Evolutionary conservation across 2,888 invertebrate species (phyloP).

Genomic region (Lypha dubia): DNA sequence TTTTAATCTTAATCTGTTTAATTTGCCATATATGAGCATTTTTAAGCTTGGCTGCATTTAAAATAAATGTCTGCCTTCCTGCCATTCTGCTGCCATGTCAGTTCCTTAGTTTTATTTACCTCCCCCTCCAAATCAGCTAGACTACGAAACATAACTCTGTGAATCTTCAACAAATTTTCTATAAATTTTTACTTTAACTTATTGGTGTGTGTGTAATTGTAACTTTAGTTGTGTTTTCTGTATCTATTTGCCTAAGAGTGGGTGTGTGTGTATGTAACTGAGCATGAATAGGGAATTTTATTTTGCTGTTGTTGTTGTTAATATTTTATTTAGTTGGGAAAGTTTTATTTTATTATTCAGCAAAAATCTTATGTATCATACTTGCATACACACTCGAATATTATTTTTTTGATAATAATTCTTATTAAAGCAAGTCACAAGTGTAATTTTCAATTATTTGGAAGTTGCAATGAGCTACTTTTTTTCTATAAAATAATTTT

Average conservation of each 20-base stretch:
- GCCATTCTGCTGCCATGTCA: conserved; percentile 15
- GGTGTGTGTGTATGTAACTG: background rate
- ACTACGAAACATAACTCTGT: background rate
- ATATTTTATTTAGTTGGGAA: conserved; percentile 57
- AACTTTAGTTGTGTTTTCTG: background rate
- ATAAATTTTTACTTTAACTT: conserved; percentile 35
- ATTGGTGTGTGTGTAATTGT: background rate
- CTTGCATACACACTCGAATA: background rate
- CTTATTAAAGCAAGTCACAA: conserved; percentile 41
- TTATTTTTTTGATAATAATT: conserved; percentile 33
- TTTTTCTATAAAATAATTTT: background rate
- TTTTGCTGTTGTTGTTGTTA: conserved; percentile 31
- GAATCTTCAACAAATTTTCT: conserved; percentile 46
- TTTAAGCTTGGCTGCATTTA: conserved; percentile 68
- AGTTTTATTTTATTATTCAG: conserved; percentile 66
- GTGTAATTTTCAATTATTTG: background rate
- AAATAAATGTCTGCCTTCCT: conserved; percentile 64
- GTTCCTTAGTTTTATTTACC: background rate
- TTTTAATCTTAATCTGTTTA: conserved; percentile 72
- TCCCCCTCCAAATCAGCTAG: background rate
- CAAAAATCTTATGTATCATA: conserved; percentile 46
- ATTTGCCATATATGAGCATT: conserved; percentile 72
- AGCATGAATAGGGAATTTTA: conserved; percentile 32
- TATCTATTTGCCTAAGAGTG: background rate
- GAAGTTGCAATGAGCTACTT: conserved; percentile 22